Evolutionary conservation across 2,113 vertebrate species (phyloP), one percentile per base, ranked within the genome.

Genomic region (Scalopus aquaticus): DNA sequence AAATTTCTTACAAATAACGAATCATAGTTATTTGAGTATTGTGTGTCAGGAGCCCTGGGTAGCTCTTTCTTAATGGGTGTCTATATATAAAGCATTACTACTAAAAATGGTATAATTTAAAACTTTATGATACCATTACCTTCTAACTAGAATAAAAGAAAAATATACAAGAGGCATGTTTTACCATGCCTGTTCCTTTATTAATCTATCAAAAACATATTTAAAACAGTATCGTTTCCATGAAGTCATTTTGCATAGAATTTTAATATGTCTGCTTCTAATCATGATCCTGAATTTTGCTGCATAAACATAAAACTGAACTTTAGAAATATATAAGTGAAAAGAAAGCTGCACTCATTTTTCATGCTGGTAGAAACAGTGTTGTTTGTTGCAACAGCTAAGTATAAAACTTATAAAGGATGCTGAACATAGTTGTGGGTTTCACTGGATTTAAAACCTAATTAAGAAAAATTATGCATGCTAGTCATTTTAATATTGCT

Each of bases 271-370:
- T 56, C 74, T 67, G 8, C 9, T 56, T 85, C 19, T 76, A 46
- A 95, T 60, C 7, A 54, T 92, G 35, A 46, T 92, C 89, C 10
- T 77, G 37, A 94, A 82, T 54, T 83, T 54, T 94, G 32, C 3
- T 32, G 2, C 17, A 3, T 62, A 58, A 89, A 49, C 15, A 62
- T 77, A 73, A 9, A 81, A 30, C 49, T 69, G 49, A 90, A 58
- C 7, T 84, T 85, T 74, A 65, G 39, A 83, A 83, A 42, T n/a
- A n/a, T n/a, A n/a, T 74, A 76, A 85, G 22, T 49, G 32, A 46
- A 62, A 64, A 64, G 39, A 91, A 84, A 90, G 19, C 11, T 26
- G n/a, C 2, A 16, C 1, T 81, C 35, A 12, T n/a, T 80, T 81
- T 77, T 58, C 39, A 70, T 67, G 30, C 19, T 60, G 26, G 70